These are phyloP conservation scores for Propithecus perrieri DNA, from an alignment of 2,797 vertebrate species.

Conservation along the genomic window DNA sequence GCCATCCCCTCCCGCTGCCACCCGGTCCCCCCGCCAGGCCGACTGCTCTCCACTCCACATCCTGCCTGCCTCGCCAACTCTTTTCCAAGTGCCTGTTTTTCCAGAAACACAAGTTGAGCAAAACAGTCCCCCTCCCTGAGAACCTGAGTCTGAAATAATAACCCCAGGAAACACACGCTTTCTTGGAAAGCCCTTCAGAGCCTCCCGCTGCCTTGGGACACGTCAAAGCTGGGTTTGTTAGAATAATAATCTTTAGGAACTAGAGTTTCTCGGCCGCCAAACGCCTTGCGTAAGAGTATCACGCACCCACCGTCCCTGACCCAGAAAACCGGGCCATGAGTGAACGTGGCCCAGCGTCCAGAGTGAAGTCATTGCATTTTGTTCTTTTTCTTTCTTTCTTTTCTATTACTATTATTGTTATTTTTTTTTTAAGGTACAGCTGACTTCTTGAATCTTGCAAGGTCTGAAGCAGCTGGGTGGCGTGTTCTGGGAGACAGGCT, in stretches of 20 bases:
- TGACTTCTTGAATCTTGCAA: neutral
- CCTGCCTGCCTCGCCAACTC: neutral
- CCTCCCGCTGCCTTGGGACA: slow-evolving; percentile 83
- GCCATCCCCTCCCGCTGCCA: slow-evolving; percentile 55
- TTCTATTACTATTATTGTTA: neutral
- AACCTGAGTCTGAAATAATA: slow-evolving; percentile 85
- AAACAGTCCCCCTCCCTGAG: slow-evolving; percentile 80
- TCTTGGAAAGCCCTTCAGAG: slow-evolving; percentile 85
- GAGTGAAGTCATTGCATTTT: neutral
- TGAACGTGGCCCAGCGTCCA: neutral
- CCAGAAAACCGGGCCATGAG: slow-evolving; percentile 51
- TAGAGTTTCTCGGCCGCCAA: slow-evolving; percentile 65
- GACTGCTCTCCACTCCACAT: slow-evolving; percentile 65
- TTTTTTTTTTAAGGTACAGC: neutral
- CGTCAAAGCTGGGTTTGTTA: slow-evolving; percentile 82
- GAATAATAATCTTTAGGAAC: slow-evolving; percentile 84
- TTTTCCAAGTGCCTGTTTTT: slow-evolving; percentile 83
- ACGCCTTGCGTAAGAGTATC: slow-evolving; percentile 74
- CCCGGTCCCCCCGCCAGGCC: slow-evolving; percentile 58
- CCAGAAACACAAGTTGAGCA: slow-evolving; percentile 84
- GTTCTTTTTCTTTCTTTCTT: neutral
- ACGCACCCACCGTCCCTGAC: slow-evolving; percentile 51
- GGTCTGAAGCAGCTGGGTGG: neutral
- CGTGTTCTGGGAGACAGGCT: neutral
- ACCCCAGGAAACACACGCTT: slow-evolving; percentile 80